Percentiles rank a stretch among this genome's conserved stretches.
Evolutionary conservation across 2,888 invertebrate species (phyloP).

Genomic region (Eurytoma californica): DNA sequence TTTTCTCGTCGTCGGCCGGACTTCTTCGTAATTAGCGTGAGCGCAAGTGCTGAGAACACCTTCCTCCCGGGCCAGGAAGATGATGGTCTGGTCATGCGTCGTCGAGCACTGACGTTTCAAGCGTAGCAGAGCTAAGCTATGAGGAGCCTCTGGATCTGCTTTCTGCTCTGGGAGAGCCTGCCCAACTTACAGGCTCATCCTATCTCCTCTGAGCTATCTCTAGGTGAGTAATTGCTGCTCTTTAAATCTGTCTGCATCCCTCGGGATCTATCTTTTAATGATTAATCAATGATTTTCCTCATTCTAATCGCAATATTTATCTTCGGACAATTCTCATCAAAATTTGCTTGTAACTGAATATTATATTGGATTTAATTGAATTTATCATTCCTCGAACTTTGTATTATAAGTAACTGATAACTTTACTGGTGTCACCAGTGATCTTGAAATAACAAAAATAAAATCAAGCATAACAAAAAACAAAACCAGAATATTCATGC

Average conservation of each 20-base stretch:
- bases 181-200: slow-evolving; percentile 68
- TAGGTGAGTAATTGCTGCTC: slow-evolving; percentile 52
- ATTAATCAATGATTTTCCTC: background rate
- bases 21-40: slow-evolving; percentile 11
- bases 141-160: slow-evolving; percentile 69
- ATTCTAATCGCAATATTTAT: background rate
- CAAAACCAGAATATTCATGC: no score
- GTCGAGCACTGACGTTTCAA: slow-evolving; percentile 52
- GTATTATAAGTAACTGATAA: no score
- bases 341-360: no score
- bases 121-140: slow-evolving; percentile 60
- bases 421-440: no score
- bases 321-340: no score
- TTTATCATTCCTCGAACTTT: no score
- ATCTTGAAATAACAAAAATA: no score
- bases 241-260: no score
- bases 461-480: no score
- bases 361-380: no score
- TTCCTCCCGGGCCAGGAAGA: slow-evolving; percentile 36
- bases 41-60: background rate
- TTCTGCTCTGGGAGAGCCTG: slow-evolving; percentile 69
- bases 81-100: slow-evolving; percentile 45
- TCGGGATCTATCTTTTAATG: no score
- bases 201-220: slow-evolving; percentile 58
- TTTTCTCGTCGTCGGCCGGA: slow-evolving; percentile 20